phyloP scores from a whole-genome alignment of 2,113 vertebrate species.

The Scomber scombrus region DNA sequence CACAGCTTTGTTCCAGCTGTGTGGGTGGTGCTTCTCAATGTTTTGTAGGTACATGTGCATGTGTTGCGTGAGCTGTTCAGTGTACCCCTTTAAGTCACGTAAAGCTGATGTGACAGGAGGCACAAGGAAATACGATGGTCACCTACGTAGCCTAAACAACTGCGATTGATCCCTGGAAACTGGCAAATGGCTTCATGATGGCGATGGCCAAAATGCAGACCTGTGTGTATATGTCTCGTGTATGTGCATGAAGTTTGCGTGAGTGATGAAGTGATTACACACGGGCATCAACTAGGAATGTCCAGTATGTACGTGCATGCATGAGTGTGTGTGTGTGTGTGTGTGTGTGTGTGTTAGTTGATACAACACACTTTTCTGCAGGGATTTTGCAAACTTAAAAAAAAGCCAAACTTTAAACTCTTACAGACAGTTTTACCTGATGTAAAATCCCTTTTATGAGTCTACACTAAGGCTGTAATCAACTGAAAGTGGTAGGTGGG shows the following conservation, averaged over 20 bases:
- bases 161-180: slow-evolving; percentile 64
- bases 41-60: neutral
- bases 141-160: slow-evolving; percentile 58
- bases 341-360: neutral
- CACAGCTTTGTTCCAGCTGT: slow-evolving; percentile 41
- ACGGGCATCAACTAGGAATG: slow-evolving; percentile 26
- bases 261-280: slow-evolving; percentile 30
- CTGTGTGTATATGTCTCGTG: slow-evolving; percentile 2
- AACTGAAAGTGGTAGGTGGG: slow-evolving; percentile 10
- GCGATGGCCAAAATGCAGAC: neutral
- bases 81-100: slow-evolving; percentile 37
- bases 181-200: slow-evolving; percentile 68
- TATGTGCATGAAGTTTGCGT: neutral
- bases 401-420: neutral
- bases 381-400: neutral
- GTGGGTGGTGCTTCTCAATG: neutral
- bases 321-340: neutral
- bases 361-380: neutral
- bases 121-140: slow-evolving; percentile 52
- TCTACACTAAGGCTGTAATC: slow-evolving; percentile 13
- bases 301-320: slow-evolving; percentile 1
- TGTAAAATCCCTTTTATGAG: slow-evolving; percentile 17
- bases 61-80: slow-evolving; percentile 34
- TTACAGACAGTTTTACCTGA: neutral
- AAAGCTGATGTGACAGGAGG: slow-evolving; percentile 60